phyloP scores from a whole-genome alignment of 2,113 vertebrate species.

The Oxyura jamaicensis region DNA sequence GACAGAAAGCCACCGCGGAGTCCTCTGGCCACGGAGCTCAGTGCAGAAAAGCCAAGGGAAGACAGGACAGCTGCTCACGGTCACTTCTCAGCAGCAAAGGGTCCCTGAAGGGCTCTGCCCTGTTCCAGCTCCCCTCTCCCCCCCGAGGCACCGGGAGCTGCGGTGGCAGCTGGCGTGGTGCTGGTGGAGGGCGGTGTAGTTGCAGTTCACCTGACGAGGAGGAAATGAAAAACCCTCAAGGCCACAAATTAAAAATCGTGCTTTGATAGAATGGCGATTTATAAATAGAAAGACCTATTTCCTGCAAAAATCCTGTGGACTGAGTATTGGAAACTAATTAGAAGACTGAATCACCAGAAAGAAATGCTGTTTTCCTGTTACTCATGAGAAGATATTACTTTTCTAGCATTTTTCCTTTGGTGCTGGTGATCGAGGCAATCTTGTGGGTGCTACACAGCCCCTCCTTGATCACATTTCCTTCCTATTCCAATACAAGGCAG shows the following conservation, averaged over 20 bases:
- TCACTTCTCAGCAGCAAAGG: neutral
- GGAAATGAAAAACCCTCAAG: constrained; percentile 47
- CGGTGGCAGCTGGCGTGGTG: neutral
- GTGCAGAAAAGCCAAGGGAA: neutral
- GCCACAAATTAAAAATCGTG: constrained; percentile 31
- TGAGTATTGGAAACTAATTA: constrained; percentile 55
- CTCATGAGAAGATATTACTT: neutral
- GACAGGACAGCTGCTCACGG: neutral
- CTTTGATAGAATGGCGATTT: constrained; percentile 35
- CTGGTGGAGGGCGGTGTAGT: neutral
- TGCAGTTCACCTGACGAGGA: neutral
- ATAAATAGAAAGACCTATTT: constrained; percentile 49
- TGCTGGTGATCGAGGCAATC: neutral
- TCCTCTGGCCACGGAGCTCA: neutral
- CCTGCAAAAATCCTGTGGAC: constrained; percentile 6
- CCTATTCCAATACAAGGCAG: neutral
- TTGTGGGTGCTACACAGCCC: neutral
- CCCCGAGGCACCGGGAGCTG: neutral
- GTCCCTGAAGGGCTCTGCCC: neutral
- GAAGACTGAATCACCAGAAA: constrained; percentile 13
- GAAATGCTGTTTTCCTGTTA: neutral
- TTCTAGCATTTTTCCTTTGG: neutral
- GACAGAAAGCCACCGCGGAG: neutral
- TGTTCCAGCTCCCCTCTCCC: neutral
- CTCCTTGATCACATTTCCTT: neutral